Evolutionary conservation across 2,797 vertebrate species (phyloP), one percentile per base, ranked within the genome.

Genomic region (Synanceia verrucosa): DNA sequence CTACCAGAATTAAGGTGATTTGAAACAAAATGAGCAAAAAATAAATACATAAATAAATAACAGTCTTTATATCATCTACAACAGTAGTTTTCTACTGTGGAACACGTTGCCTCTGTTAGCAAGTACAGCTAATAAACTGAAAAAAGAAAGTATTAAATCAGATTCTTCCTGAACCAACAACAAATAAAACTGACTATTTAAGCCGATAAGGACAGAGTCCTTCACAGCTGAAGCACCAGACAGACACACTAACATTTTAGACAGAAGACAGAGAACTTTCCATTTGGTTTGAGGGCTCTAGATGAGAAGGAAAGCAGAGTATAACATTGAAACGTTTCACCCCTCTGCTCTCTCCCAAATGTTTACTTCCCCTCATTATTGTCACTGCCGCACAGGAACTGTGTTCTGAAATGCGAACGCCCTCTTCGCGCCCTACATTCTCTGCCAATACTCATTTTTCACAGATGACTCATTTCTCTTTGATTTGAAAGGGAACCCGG

Each of bases 391-490:
- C 62, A 70, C 65, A 74, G 46, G 67, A 81, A 74, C 44, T 6
- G 18, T 55, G 48, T 55, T 72, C 61, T 36, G 34, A 81, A 58
- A 86, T 58, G 65, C 61, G 80, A 73, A 78, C 43, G 59, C 39
- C 78, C 83, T 59, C 65, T 61, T 83, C 83, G 65, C 6, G 57
- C 50, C 73, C 70, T 73, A 68, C 47, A 79, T 79, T 73, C 74
- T 59, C 69, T 81, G 77, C 83, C 77, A 80, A 78, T 65, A 78
- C 48, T 65, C 64, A 47, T 79, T 80, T 79, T 71, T 79, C 69
- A 74, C 41, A 67, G 71, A 87, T 85, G 88, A 88, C 81, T 91
- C 88, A 87, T 81, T 59, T 3, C 44, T 61, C 78, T 88, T 83
- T 80, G 68, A 86, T 76, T 84, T 80, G 37, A 85, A 56, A 33